These are phyloP conservation scores for Drosophila parthenogenetica DNA, from an alignment of 2,888 invertebrate species.

Conservation along the genomic window DNA sequence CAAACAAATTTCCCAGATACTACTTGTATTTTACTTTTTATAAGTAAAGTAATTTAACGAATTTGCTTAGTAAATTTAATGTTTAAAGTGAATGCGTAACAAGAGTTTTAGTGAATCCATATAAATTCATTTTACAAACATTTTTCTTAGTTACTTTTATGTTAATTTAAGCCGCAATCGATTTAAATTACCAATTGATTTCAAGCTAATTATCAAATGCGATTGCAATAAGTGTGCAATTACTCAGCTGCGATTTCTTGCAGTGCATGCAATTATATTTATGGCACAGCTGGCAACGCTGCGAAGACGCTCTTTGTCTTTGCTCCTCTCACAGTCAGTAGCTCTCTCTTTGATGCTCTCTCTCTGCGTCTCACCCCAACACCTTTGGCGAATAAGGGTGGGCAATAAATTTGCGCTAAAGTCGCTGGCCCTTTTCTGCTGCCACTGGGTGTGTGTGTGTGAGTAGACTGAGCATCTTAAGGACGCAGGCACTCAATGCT, in stretches of 20 bases:
- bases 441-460: not conserved
- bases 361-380: constrained; percentile 48
- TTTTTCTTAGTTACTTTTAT: too few relatives aligned
- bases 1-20: too few relatives aligned
- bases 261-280: constrained; percentile 28
- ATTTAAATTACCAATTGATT: not conserved
- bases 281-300: constrained; percentile 40
- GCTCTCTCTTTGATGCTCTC: not conserved
- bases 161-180: too few relatives aligned
- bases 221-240: not conserved
- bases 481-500: constrained; percentile 44
- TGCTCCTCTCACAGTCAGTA: not conserved
- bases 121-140: too few relatives aligned
- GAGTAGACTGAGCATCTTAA: constrained; percentile 39
- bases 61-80: too few relatives aligned
- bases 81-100: too few relatives aligned
- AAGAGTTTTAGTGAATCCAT: too few relatives aligned
- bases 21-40: too few relatives aligned
- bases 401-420: constrained; percentile 45
- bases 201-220: not conserved
- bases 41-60: too few relatives aligned
- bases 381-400: constrained; percentile 50
- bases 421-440: constrained; percentile 24
- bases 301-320: not conserved
- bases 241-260: constrained; percentile 7